Base-by-base conservation (phyloP, 2,888 invertebrate species). In the Bombyx huttoni region DNA sequence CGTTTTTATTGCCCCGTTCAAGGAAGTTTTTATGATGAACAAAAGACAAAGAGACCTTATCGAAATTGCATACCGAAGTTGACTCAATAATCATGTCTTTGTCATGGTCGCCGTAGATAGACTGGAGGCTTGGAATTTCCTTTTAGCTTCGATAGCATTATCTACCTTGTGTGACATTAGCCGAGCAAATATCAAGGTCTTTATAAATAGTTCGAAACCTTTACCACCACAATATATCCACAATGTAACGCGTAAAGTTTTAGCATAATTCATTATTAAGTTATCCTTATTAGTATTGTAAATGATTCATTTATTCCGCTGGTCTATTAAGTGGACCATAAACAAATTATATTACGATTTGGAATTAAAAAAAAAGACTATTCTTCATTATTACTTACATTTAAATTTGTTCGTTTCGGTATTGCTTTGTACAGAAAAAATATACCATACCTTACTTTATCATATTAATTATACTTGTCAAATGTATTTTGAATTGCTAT, bases 181-280 rank as follows among this genome's bases (percentile, higher is more conserved):
- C 59, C 54, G 56, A 56, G 66, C 61, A 70, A 74, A 73, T 74
- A 70, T 65, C 71, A 78, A 73, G 76, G 75, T 65, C 61, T 61
- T 51, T 58, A 7, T 40, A 40, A 40, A 40, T 40, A 54, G 50
- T 56, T 63, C 57, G 49, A 56, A 55, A 50, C 49, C 53, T 57
- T 51, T 55, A 55, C 53, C 53, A 51, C 53, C 49, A 40, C 46
- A 49, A 34, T 40, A 24, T 46, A 8, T 35, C n/a, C 2, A 33
- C 33, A 24, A 33, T 33, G 40, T 14, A 13, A 46, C 24, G 33
- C 33, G 24, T 46, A 12, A 14, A 8, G 24, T 24, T 24, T 24
- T 24, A 24, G 24, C 24, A 24, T 24, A 24, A 24, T 24, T 24
- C 24, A 24, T 24, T 24, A 24, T 24, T 24, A 24, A 2, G 24